Percentiles rank a stretch among this genome's conserved stretches.
Conservation (phyloP, 2,797 vertebrate genomes). For the Heliangelus exortis region DNA sequence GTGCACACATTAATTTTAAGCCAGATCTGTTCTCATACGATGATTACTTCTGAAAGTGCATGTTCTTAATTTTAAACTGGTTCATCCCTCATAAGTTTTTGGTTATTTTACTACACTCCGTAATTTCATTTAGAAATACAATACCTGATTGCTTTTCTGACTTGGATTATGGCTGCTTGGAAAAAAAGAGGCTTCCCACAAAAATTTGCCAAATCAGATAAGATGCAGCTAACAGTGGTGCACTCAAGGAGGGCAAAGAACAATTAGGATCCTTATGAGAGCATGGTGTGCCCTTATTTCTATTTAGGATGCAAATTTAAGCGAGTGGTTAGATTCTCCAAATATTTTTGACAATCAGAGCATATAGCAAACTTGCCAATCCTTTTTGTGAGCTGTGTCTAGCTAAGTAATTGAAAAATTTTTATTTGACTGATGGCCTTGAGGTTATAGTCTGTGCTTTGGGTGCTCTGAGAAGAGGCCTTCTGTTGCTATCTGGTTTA, state of each 20-base stretch:
- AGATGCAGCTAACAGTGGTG: background rate
- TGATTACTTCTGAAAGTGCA: background rate
- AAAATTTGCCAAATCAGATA: background rate
- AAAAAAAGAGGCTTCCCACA: background rate
- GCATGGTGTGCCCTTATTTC: background rate
- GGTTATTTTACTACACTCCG: background rate
- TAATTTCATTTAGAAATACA: background rate
- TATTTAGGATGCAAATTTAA: background rate
- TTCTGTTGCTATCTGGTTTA: background rate
- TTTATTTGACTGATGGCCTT: background rate
- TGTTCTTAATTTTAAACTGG: background rate
- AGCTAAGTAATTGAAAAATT: background rate
- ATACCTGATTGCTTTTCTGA: background rate
- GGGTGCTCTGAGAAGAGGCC: background rate
- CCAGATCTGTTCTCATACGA: background rate
- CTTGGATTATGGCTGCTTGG: background rate
- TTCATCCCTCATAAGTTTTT: background rate
- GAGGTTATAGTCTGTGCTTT: background rate
- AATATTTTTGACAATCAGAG: background rate
- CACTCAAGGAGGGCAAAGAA: background rate
- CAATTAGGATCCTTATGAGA: background rate
- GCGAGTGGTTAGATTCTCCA: background rate
- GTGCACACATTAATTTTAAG: background rate
- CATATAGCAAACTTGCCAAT: background rate
- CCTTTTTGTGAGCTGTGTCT: background rate